Evolutionary conservation across 2,888 invertebrate species (phyloP).

Genomic region (Tineola bisselliella): DNA sequence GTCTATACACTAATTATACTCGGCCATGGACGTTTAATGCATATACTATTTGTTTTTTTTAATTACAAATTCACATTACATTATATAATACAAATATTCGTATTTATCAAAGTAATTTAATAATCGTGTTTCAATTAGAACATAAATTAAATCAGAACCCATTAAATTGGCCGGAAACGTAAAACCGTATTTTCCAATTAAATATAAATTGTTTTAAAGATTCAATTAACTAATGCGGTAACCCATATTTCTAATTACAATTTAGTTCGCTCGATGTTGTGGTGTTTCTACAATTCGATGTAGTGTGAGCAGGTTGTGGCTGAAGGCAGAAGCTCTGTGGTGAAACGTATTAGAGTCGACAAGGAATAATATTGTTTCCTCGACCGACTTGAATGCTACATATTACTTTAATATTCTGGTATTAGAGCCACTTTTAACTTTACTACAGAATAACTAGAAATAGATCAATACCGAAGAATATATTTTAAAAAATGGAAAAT

Average conservation of each 20-base stretch:
- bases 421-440: neutral
- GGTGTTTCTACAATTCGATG: constrained; percentile 13
- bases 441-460: neutral
- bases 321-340: constrained; percentile 18
- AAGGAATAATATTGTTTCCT: neutral
- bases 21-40: too few relatives aligned
- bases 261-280: constrained; percentile 3
- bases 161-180: neutral
- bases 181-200: neutral
- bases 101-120: neutral
- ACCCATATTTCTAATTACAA: constrained; percentile 1
- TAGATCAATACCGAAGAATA: neutral
- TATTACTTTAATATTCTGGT: neutral
- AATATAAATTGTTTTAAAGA: neutral
- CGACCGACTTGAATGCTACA: neutral
- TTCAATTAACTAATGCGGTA: neutral
- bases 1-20: too few relatives aligned
- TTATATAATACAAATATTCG: neutral
- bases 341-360: constrained; percentile 18
- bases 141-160: neutral
- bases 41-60: neutral
- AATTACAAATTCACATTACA: neutral
- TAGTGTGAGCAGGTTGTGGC: constrained; percentile 24
- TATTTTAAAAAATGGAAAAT: too few relatives aligned
- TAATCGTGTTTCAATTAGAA: neutral